A percentile compares a stretch with the other conserved stretches of the same genome.
Conservation (phyloP, 2,888 invertebrate genomes). For the Pediacus dermestoides region DNA sequence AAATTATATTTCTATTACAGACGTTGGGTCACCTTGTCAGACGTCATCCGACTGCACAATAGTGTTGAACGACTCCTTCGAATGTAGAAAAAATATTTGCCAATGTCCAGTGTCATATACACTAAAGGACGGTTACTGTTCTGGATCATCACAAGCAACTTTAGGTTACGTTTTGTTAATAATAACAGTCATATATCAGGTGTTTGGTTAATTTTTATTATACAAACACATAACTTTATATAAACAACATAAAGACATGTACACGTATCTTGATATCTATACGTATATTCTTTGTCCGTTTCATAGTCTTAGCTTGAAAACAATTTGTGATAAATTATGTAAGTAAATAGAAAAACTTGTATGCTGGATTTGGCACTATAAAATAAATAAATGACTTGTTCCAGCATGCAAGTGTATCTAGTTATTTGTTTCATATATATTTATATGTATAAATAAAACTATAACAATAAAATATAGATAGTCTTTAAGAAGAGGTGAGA, state of each 20-base stretch:
- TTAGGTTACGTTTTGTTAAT: not conserved
- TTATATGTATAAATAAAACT: not conserved
- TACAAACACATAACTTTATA: slow-evolving; percentile 21
- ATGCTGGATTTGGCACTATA: slow-evolving; percentile 4
- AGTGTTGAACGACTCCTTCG: slow-evolving; percentile 1
- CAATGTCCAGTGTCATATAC: slow-evolving; percentile 4
- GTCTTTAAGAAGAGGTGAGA: slow-evolving; percentile 24
- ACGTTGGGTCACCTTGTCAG: not conserved
- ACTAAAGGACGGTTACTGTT: not conserved
- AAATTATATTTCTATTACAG: not conserved
- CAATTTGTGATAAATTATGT: not conserved
- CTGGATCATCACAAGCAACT: not conserved
- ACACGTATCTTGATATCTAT: slow-evolving; percentile 17
- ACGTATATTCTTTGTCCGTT: not conserved
- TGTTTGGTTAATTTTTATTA: slow-evolving; percentile 21
- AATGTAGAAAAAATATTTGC: slow-evolving; percentile 10
- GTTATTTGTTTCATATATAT: not conserved
- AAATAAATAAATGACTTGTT: not conserved
- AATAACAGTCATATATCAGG: not conserved
- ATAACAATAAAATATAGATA: slow-evolving; percentile 5
- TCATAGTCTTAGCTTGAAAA: slow-evolving; percentile 2
- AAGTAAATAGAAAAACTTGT: slow-evolving; percentile 1
- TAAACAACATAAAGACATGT: slow-evolving; percentile 24
- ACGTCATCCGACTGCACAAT: not conserved
- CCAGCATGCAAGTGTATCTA: slow-evolving; percentile 4